Conservation (phyloP, 2,888 invertebrate species). For the Spilarctia lutea region DNA sequence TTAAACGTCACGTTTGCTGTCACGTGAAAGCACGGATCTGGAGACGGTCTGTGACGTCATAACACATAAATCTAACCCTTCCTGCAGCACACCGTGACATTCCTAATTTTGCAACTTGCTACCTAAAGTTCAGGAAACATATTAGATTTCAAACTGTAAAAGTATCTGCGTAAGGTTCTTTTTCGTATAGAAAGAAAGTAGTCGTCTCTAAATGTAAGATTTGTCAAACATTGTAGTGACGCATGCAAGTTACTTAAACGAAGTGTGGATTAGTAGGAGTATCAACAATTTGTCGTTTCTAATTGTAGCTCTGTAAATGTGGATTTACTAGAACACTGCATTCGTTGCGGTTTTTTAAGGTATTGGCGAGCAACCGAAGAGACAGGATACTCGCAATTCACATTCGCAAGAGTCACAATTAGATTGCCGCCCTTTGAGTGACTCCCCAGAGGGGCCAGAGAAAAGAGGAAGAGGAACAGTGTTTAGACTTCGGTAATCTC, state of each 20-base stretch:
- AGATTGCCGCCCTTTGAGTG: no score
- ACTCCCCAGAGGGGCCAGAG: no score
- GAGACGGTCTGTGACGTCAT: slow-evolving; percentile 41
- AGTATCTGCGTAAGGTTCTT: background rate
- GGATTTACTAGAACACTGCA: background rate
- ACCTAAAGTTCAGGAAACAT: slow-evolving; percentile 3
- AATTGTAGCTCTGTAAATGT: slow-evolving; percentile 14
- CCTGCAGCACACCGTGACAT: slow-evolving; percentile 38
- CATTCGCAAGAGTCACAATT: no score
- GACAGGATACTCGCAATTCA: no score
- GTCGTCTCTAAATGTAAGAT: slow-evolving; percentile 9
- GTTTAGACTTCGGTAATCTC: no score
- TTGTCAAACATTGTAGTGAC: slow-evolving; percentile 38
- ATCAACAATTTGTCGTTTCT: slow-evolving; percentile 29
- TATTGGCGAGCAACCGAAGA: no score
- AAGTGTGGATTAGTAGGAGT: slow-evolving; percentile 25
- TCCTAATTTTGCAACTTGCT: slow-evolving; percentile 19
- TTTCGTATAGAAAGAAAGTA: background rate
- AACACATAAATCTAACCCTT: slow-evolving; percentile 32
- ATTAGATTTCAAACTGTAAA: slow-evolving; percentile 5
- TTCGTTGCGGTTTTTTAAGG: background rate
- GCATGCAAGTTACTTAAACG: slow-evolving; percentile 23
- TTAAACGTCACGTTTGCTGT: slow-evolving; percentile 39
- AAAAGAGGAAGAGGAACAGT: no score
- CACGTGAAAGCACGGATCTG: slow-evolving; percentile 32